These are phyloP conservation scores for Enteromius radiatus DNA, from an alignment of 2,797 vertebrate genomes.

Conservation along the genomic window DNA sequence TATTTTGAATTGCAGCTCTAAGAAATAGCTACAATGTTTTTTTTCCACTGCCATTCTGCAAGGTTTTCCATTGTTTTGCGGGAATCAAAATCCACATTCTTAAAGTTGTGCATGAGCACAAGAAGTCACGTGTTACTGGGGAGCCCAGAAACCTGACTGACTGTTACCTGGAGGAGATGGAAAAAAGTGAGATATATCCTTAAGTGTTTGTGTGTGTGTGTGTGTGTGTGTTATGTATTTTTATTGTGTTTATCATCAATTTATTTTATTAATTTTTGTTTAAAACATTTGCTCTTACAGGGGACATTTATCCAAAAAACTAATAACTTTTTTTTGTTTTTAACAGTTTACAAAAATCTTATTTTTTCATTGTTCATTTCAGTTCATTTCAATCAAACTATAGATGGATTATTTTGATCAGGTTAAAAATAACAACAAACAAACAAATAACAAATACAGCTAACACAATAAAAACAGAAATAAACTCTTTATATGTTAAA, in stretches of 20 bases:
- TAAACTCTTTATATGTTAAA: no score
- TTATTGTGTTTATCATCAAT: not conserved
- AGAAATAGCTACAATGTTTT: conserved; percentile 9
- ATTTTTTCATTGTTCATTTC: no score
- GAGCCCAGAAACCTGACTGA: conserved; percentile 41
- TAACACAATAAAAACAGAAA: no score
- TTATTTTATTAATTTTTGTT: no score
- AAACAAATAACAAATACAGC: no score
- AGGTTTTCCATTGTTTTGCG: conserved; percentile 7
- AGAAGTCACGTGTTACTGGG: not conserved
- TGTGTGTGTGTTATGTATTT: not conserved
- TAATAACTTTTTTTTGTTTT: no score
- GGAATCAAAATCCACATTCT: conserved; percentile 19
- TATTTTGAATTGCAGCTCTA: not conserved
- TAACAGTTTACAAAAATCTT: no score
- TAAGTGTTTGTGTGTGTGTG: not conserved
- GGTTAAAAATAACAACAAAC: no score
- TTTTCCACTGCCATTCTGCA: conserved; percentile 16
- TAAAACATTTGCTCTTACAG: no score
- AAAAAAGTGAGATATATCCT: not conserved
- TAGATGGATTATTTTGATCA: no score
- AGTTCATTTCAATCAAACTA: no score
- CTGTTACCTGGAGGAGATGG: conserved; percentile 38
- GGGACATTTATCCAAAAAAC: no score
- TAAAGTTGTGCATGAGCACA: conserved; percentile 37